These are phyloP conservation scores for Trichomycterus rosablanca DNA, from an alignment of 2,113 vertebrate species.

Conservation along the genomic window DNA sequence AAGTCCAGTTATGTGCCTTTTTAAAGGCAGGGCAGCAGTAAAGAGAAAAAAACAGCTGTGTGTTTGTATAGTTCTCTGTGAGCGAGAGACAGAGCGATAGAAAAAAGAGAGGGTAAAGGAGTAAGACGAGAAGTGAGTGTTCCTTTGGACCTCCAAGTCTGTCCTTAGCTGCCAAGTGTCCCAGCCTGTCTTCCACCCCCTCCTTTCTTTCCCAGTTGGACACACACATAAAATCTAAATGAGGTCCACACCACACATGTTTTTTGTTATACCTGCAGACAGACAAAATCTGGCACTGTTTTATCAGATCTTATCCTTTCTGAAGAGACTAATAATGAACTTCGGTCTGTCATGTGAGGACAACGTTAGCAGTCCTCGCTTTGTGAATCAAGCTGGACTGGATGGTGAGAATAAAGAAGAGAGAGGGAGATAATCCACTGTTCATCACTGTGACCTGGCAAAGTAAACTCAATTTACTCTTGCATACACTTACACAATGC, in stretches of 20 bases:
- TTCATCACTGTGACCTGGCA: constrained; percentile 5
- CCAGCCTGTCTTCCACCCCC: constrained; percentile 47
- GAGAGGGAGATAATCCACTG: constrained; percentile 12
- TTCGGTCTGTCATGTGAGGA: constrained; percentile 20
- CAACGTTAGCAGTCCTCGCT: constrained; percentile 8
- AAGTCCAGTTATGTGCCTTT: constrained; percentile 23
- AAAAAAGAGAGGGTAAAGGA: not conserved
- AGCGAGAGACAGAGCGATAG: not conserved
- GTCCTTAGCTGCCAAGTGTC: constrained; percentile 52
- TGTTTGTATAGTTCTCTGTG: constrained; percentile 12
- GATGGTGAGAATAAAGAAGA: not conserved
- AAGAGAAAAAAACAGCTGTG: constrained; percentile 56
- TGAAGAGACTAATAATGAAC: constrained; percentile 23
- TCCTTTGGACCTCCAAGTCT: constrained; percentile 23
- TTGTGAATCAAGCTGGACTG: constrained; percentile 5
- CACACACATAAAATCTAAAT: constrained; percentile 13
- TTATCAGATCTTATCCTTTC: constrained; percentile 12
- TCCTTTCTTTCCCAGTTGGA: constrained; percentile 44
- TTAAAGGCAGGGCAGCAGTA: constrained; percentile 7
- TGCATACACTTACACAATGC: constrained; percentile 7
- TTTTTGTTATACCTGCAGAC: constrained; percentile 13
- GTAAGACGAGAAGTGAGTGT: not conserved
- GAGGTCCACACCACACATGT: not conserved
- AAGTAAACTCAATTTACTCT: constrained; percentile 1
- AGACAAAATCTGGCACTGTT: constrained; percentile 19